phyloP scores from a whole-genome alignment of 1,140 invertebrate genomes.

The Alviniconcha marisindica region DNA sequence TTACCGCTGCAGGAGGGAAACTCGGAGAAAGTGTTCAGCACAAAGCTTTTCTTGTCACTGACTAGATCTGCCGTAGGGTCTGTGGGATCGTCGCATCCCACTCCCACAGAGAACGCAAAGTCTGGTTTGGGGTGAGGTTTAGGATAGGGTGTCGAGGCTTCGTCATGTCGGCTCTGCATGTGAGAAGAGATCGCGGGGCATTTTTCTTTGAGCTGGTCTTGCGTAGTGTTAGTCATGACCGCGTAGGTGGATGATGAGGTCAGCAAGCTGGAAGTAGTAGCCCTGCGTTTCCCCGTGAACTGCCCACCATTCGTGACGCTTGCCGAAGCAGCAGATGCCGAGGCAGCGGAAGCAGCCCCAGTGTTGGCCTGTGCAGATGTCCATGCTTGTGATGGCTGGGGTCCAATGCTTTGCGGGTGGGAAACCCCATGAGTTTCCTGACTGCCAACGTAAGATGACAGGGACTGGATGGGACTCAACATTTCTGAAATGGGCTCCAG shows the following conservation, averaged over 20 bases:
- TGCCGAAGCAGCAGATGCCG: neutral
- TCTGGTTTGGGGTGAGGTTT: conserved; percentile 25
- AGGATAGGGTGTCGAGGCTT: neutral
- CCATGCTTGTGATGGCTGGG: conserved; percentile 10
- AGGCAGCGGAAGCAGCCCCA: conserved; percentile 5
- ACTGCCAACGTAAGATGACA: conserved; percentile 40
- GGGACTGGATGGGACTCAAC: conserved; percentile 63
- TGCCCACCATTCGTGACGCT: neutral
- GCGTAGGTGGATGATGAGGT: conserved; percentile 59
- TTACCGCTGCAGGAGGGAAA: conserved; percentile 18
- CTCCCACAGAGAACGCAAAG: neutral
- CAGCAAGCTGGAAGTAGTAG: conserved; percentile 14
- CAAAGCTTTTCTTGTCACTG: conserved; percentile 27
- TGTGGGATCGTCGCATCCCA: conserved; percentile 13
- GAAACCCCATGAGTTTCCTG: conserved; percentile 27
- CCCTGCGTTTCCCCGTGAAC: neutral
- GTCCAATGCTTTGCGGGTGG: neutral
- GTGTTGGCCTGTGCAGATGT: neutral
- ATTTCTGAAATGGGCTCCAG: conserved; percentile 72
- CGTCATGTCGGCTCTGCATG: conserved; percentile 52
- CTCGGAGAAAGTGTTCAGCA: conserved; percentile 20
- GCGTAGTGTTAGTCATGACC: conserved; percentile 69
- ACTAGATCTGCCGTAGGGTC: conserved; percentile 15
- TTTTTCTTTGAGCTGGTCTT: conserved; percentile 67
- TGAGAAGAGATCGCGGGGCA: conserved; percentile 71